Base-by-base conservation (phyloP, 2,888 invertebrate genomes). In the Synergus laeviventris region DNA sequence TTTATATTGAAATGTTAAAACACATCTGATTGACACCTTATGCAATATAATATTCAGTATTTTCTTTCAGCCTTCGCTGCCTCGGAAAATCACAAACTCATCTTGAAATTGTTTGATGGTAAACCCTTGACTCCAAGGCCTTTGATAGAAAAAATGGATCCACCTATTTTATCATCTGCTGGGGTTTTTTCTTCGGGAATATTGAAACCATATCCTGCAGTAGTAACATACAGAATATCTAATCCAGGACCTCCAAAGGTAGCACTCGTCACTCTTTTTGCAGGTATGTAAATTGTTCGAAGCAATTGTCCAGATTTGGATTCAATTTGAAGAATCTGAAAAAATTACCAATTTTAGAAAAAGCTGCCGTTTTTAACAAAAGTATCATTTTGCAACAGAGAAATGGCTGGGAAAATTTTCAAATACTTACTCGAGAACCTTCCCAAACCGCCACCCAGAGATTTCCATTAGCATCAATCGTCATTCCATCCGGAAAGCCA, bases 401-500 rank as follows among this genome's bases (percentile, higher is more conserved):
- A 2, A 9, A 49, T 2, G 1, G n/a, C 1, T n/a, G n/a, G 8
- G 2, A n/a, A 49, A 49, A 49, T 8, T n/a, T n/a, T n/a, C 0
- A 1, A 49, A 49, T 49, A 91, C 93, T 91, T 90, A 96, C 94
- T 88, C 93, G 92, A 79, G 93, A 93, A 14, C 94, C 96, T 77
- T 92, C 92, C 86, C 91, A 94, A 76, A 94, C 90, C 1, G 95
- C 94, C 9, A 97, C 93, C 96, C 97, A 97, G 21, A 97, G 91
- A 87, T 96, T 95, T 56, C 94, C 96, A 75, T 95, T 93, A 3
- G 91, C 91, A 86, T 97, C 97, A 73, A 96, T 95, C 0, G 96
- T 95, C 96, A 97, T 96, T 9, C 95, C 95, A 88, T 95, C 95
- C 0, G 94, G 94, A 18, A 91, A 81, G 1, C 94, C 94, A 9